phyloP scores from a whole-genome alignment of 1,140 invertebrate genomes.

The Araneus ventricosus region DNA sequence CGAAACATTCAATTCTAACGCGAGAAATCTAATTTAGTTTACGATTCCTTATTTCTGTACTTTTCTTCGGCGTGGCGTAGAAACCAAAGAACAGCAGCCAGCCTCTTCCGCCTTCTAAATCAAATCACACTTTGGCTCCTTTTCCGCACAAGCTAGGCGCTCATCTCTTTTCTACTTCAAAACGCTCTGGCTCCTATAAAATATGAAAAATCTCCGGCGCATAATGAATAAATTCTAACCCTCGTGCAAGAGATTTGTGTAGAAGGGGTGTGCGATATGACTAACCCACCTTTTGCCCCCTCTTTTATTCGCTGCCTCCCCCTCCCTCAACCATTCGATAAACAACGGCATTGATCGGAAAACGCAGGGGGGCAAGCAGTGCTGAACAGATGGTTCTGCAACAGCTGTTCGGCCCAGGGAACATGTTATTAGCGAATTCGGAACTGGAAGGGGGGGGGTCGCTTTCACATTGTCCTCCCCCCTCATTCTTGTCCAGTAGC shows the following conservation, averaged over 20 bases:
- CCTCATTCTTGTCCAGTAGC: conserved; percentile 65
- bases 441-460: conserved; percentile 21
- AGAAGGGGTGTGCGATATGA: conserved; percentile 67
- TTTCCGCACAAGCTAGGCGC: background rate
- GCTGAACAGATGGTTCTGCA: conserved; percentile 73
- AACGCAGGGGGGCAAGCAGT: background rate
- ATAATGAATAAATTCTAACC: conserved; percentile 71
- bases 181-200: conserved; percentile 56
- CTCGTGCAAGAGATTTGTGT: conserved; percentile 11
- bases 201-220: conserved; percentile 59
- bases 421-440: conserved; percentile 73
- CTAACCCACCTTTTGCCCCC: conserved; percentile 54
- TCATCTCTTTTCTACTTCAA: conserved; percentile 15
- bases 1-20: background rate
- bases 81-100: background rate
- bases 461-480: conserved; percentile 28
- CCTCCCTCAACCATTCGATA: conserved; percentile 54
- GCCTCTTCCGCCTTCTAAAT: background rate
- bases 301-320: conserved; percentile 30
- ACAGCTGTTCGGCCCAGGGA: conserved; percentile 71
- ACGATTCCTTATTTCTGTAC: background rate
- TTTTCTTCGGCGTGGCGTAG: background rate
- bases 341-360: conserved; percentile 65
- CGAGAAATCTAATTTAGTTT: conserved; percentile 33
- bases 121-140: conserved; percentile 19